phyloP scores from a whole-genome alignment of 2,888 invertebrate genomes.

The Eupithecia dodoneata region DNA sequence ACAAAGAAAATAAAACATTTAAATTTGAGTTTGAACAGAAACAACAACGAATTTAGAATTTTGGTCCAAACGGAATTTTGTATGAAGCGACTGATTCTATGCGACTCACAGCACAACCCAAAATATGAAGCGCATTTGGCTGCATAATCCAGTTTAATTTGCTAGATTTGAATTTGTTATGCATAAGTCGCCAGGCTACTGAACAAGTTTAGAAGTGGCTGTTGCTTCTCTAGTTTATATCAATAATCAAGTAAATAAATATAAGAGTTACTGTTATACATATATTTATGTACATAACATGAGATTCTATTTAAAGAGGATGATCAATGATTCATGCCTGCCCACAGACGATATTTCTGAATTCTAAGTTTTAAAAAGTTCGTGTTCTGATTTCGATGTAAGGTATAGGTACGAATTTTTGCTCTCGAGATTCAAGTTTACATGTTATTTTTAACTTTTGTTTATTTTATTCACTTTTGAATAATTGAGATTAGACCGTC shows the following conservation, averaged over 20 bases:
- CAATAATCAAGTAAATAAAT: neutral
- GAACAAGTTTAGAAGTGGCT: neutral
- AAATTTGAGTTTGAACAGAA: neutral
- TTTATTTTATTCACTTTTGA: neutral
- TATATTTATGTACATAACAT: neutral
- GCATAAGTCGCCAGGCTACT: neutral
- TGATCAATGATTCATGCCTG: neutral
- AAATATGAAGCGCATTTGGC: neutral
- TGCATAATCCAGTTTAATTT: neutral
- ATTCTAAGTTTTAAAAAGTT: no score
- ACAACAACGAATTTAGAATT: neutral
- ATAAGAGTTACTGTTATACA: no score
- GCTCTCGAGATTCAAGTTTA: neutral
- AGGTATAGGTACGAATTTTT: neutral
- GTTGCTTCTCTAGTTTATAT: neutral
- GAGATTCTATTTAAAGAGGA: neutral
- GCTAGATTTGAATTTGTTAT: neutral
- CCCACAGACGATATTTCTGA: no score
- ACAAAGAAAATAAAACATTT: no score
- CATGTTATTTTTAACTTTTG: neutral
- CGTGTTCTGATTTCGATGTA: neutral
- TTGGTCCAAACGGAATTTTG: neutral
- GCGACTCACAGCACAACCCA: neutral
- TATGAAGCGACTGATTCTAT: neutral
- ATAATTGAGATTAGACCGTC: neutral